These are phyloP conservation scores for Hippocampus barbouri DNA, from an alignment of 2,113 vertebrate species.

Conservation along the genomic window DNA sequence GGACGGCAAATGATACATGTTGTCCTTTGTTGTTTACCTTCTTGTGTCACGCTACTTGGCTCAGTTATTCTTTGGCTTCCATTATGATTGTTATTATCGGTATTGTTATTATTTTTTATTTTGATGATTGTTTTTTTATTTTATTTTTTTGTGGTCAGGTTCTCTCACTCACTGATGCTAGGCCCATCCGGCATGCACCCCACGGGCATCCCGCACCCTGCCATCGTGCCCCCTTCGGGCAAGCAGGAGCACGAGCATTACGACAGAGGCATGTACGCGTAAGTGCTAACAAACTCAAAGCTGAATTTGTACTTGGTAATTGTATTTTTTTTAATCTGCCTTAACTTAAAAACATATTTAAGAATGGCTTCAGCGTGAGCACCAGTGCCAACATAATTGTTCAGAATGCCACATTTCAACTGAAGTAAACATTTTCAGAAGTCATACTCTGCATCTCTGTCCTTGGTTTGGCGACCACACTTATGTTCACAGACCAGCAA, in stretches of 20 bases:
- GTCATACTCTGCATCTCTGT: too few relatives aligned
- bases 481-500: too few relatives aligned
- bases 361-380: too few relatives aligned
- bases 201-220: constrained; percentile 91
- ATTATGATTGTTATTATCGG: neutral
- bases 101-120: neutral
- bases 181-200: constrained; percentile 88
- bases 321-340: too few relatives aligned
- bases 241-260: constrained; percentile 93
- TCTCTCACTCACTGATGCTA: constrained; percentile 92
- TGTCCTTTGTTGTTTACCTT: neutral
- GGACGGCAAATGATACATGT: neutral
- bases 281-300: constrained; percentile 39
- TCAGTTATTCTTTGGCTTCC: neutral
- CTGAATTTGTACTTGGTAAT: too few relatives aligned
- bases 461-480: too few relatives aligned
- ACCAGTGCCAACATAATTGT: too few relatives aligned
- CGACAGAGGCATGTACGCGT: constrained; percentile 83
- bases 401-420: too few relatives aligned
- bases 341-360: too few relatives aligned
- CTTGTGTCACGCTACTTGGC: neutral
- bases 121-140: neutral
- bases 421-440: too few relatives aligned
- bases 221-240: constrained; percentile 89
- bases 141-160: constrained; percentile 71